Percentiles rank a stretch among this genome's conserved stretches.
Conservation (phyloP, 2,797 vertebrate species). For the Pantherophis alleghaniensis region DNA sequence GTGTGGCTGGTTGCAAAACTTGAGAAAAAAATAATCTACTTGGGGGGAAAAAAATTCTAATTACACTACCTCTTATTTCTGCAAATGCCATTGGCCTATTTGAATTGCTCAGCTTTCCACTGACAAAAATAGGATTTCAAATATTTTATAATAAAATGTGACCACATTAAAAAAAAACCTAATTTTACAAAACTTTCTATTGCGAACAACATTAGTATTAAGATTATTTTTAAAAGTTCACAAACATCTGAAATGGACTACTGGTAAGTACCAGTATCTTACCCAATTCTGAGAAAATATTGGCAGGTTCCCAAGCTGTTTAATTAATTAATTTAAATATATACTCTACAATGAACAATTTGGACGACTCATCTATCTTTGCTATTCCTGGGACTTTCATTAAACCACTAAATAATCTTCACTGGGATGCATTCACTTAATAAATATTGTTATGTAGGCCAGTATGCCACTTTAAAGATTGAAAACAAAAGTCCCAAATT, state of each 20-base stretch:
- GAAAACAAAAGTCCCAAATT: slow-evolving; percentile 2
- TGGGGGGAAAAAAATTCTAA: not conserved
- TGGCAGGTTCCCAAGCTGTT: slow-evolving; percentile 14
- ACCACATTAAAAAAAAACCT: not conserved
- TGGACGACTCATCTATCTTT: not conserved
- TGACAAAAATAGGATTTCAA: slow-evolving; percentile 31
- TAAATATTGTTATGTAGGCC: slow-evolving; percentile 20
- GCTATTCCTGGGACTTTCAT: slow-evolving; percentile 12
- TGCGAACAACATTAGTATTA: not conserved
- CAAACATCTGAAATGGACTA: slow-evolving; percentile 19
- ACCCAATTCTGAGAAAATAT: slow-evolving; percentile 10
- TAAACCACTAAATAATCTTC: slow-evolving; percentile 12
- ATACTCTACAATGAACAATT: not conserved
- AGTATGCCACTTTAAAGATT: slow-evolving; percentile 29
- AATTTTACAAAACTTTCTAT: not conserved
- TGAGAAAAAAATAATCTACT: not conserved
- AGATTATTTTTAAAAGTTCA: not conserved
- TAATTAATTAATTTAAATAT: not conserved
- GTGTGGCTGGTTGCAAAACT: not conserved
- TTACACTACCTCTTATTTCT: not conserved
- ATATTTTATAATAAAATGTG: not conserved
- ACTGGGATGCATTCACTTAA: not conserved
- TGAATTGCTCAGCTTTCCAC: not conserved
- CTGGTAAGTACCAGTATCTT: slow-evolving; percentile 14
- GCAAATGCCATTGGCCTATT: not conserved